phyloP scores from a whole-genome alignment of 2,113 vertebrate species.

The Cichladusa arquata region DNA sequence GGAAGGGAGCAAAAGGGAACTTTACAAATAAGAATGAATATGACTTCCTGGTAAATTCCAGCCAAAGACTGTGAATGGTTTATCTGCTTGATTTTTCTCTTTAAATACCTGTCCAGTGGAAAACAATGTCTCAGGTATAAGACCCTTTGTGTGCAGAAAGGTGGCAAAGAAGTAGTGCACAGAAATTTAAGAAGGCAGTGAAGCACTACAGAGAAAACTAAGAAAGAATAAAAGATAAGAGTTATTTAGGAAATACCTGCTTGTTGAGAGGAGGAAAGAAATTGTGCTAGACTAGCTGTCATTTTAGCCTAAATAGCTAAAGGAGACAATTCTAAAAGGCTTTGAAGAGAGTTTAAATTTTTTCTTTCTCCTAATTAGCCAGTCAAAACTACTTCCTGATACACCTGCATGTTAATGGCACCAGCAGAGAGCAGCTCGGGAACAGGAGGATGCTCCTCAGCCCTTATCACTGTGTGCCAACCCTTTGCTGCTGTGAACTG shows the following conservation, averaged over 20 bases:
- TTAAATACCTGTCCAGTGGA: neutral
- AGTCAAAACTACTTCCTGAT: neutral
- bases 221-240: neutral
- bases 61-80: neutral
- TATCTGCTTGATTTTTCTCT: neutral
- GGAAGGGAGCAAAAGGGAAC: neutral
- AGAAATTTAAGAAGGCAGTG: neutral
- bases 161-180: neutral
- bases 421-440: neutral
- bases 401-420: neutral
- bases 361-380: neutral
- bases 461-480: neutral
- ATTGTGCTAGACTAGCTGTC: neutral
- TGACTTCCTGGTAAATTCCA: neutral
- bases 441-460: neutral
- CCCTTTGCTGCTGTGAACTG: neutral
- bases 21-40: neutral
- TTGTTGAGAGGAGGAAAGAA: neutral
- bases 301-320: neutral
- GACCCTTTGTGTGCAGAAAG: neutral
- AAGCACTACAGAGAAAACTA: neutral
- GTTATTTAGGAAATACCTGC: neutral
- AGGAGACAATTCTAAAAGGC: neutral
- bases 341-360: neutral
- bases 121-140: neutral